Evolutionary conservation across 2,888 invertebrate genomes (phyloP).

Genomic region (Branchinecta sandiegonensis): DNA sequence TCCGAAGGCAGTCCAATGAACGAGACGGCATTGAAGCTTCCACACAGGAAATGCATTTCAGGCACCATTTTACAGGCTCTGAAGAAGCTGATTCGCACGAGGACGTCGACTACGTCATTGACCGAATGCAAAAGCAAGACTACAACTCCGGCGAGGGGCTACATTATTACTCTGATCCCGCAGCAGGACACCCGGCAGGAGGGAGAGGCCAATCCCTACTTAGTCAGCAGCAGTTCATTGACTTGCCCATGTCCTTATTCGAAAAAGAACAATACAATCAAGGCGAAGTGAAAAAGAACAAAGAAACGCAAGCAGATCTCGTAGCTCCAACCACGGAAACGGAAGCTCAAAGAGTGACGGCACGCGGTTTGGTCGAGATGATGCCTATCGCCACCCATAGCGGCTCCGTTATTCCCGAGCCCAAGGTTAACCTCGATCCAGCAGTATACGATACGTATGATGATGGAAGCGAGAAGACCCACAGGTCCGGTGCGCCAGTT

Average conservation of each 20-base stretch:
- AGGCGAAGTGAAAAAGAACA: not conserved
- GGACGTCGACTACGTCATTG: too few species aligned
- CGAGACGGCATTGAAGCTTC: too few species aligned
- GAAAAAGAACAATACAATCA: slow-evolving; percentile 9
- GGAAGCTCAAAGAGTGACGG: not conserved
- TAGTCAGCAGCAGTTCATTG: not conserved
- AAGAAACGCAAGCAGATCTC: not conserved
- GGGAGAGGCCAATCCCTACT: not conserved
- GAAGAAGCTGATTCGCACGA: too few species aligned
- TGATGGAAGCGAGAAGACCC: not conserved
- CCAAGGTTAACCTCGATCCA: not conserved
- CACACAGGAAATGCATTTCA: too few species aligned
- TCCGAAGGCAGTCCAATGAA: too few species aligned
- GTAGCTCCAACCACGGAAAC: not conserved
- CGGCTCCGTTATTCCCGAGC: not conserved
- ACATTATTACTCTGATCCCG: too few species aligned
- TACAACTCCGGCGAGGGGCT: too few species aligned
- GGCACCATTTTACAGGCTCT: too few species aligned
- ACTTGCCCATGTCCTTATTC: not conserved
- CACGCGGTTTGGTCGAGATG: not conserved
- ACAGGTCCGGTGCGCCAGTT: slow-evolving; percentile 9
- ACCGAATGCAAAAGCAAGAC: too few species aligned
- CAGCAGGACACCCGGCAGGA: too few species aligned
- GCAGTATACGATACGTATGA: slow-evolving; percentile 11
- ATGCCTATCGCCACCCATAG: not conserved